A percentile compares a stretch with the other conserved stretches of the same genome.
phyloP scores from a whole-genome alignment of 2,113 vertebrate genomes.

The Actinemys pallida region DNA sequence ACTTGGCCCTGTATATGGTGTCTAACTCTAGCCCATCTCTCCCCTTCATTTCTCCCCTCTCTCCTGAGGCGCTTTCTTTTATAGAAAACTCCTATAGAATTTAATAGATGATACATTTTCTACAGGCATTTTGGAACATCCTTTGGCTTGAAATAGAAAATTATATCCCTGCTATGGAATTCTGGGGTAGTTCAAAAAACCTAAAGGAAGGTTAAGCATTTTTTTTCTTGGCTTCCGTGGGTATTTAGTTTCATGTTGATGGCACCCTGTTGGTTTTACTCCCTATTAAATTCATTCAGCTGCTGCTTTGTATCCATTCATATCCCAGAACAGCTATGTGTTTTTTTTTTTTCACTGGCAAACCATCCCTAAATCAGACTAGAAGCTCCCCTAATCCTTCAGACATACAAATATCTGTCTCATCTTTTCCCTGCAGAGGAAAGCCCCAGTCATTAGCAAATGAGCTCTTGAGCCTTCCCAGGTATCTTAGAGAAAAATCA shows the following conservation, averaged over 20 bases:
- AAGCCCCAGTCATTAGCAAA: not conserved
- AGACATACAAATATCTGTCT: not conserved
- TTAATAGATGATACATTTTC: not conserved
- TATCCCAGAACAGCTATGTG: too few relatives aligned
- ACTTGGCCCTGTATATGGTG: not conserved
- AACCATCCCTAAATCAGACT: not conserved
- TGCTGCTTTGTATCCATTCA: too few relatives aligned
- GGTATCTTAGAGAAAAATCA: not conserved
- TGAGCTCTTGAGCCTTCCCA: not conserved
- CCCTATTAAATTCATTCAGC: not conserved
- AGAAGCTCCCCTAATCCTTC: not conserved
- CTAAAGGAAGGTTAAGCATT: not conserved
- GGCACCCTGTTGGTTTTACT: not conserved
- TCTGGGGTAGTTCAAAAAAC: not conserved
- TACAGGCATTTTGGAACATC: not conserved
- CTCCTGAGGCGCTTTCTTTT: not conserved
- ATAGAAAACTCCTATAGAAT: not conserved
- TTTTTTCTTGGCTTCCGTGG: not conserved
- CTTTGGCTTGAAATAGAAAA: not conserved
- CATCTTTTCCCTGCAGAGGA: not conserved
- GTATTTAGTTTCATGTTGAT: not conserved
- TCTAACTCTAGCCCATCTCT: not conserved
- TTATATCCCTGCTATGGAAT: not conserved
- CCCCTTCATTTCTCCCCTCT: not conserved
- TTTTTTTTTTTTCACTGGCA: too few relatives aligned